Conservation (phyloP, 2,113 vertebrate genomes). For the Catharus fuscescens region DNA sequence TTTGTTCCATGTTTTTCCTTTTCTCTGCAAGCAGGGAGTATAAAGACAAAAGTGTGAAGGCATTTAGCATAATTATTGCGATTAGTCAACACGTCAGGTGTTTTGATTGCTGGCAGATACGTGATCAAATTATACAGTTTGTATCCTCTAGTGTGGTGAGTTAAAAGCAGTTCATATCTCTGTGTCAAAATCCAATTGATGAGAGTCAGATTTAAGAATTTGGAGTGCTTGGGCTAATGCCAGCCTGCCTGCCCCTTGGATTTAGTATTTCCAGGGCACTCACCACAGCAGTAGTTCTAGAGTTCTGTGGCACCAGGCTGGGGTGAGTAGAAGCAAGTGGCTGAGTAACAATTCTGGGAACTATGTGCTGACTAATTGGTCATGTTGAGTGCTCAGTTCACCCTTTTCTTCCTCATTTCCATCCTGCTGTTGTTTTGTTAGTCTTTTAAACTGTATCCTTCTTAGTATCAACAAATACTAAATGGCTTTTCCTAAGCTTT, state of each 20-base stretch:
- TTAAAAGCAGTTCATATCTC: background rate
- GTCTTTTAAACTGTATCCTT: background rate
- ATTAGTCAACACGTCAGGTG: background rate
- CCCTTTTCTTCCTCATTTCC: background rate
- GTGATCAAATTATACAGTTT: background rate
- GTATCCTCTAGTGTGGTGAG: background rate
- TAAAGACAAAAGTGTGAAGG: background rate
- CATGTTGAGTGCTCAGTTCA: background rate
- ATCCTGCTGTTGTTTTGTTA: background rate
- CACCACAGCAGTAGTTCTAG: background rate
- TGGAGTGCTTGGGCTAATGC: background rate
- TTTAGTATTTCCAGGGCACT: background rate
- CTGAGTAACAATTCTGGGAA: background rate
- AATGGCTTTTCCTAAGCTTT: background rate
- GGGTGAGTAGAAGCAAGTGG: background rate
- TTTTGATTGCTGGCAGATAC: background rate
- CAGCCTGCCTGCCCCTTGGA: background rate
- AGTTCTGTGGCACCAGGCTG: background rate
- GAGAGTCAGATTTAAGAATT: background rate
- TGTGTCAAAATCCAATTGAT: background rate
- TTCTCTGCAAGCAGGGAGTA: background rate
- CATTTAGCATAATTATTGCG: background rate
- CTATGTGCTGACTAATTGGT: background rate
- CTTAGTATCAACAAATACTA: background rate
- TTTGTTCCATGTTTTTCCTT: background rate